Base-by-base conservation (phyloP, 2,113 vertebrate genomes). In the Camelus dromedarius region DNA sequence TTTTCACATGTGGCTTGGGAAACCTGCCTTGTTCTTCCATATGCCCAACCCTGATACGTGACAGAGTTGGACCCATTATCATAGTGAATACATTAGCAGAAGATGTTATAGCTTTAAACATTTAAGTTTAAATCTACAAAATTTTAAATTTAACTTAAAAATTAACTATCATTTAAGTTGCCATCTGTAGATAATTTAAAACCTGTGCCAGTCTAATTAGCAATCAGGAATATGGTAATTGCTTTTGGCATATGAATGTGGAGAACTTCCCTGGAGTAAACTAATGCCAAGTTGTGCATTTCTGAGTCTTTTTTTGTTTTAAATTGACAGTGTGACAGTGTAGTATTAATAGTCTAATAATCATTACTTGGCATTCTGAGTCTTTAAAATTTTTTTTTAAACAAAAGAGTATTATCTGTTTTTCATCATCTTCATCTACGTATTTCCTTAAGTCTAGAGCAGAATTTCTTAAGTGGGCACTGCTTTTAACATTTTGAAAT, bases 191-290 rank as follows among this genome's bases (percentile, higher is more conserved):
- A 86, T 89, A 87, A 54, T 16, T 50, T 85, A 83, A 91, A 97
- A 93, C 66, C 32, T 83, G 56, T 91, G 89, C 94, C 89, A 96
- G 69, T 80, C 72, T 96, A 95, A 95, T 98, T 97, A 95, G 81
- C 87, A 97, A 94, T 95, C 93, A 97, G 81, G 73, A 97, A 95
- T 96, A 97, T 91, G 96, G 76, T 97, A 93, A 97, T 95, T 96
- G 58, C 67, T 76, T 81, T 96, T 96, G 96, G 97, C 90, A 60
- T 70, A 60, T 28, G 56, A 80, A 94, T 35, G 18, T 95, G 50
- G n/a, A 75, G 94, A 76, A 89, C 76, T 87, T 97, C 93, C 89
- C 93, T 32, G 80, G 72, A 82, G 73, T 86, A 76, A 96, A 89
- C 94, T 85, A 79, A 89, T 66, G 62, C 62, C 91, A 97, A 89